phyloP scores from a whole-genome alignment of 2,888 invertebrate species.

The Pachydiplax longipennis region DNA sequence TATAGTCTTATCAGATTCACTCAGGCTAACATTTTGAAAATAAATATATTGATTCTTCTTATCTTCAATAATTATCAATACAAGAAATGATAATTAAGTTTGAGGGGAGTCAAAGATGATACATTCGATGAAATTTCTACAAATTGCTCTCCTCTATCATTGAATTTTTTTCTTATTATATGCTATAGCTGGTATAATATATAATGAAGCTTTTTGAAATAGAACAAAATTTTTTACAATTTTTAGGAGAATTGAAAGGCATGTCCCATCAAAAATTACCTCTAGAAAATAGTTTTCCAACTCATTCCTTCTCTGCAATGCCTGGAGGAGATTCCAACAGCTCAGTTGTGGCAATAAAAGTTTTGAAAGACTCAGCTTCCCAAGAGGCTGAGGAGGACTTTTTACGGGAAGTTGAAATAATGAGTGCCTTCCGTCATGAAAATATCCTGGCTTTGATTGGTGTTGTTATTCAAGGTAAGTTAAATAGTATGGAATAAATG shows the following conservation, averaged over 20 bases:
- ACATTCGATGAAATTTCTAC: no score
- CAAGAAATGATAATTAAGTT: no score
- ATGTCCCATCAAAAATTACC: background rate
- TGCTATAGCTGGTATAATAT: no score
- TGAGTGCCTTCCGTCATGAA: slow-evolving; percentile 80
- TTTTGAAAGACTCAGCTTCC: slow-evolving; percentile 78
- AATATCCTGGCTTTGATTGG: slow-evolving; percentile 83
- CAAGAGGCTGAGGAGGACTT: slow-evolving; percentile 81
- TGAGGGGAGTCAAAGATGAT: no score
- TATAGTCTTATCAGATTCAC: no score
- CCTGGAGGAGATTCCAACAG: slow-evolving; percentile 57
- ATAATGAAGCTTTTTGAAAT: no score
- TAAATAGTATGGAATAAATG: background rate
- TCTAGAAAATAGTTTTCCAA: background rate
- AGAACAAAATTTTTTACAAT: background rate
- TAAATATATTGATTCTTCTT: no score
- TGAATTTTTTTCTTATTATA: no score
- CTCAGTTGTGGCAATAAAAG: slow-evolving; percentile 78
- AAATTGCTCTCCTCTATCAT: no score
- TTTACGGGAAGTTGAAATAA: slow-evolving; percentile 82
- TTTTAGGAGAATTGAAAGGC: slow-evolving; percentile 13
- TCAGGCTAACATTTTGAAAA: no score
- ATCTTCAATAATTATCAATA: no score
- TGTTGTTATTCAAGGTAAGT: slow-evolving; percentile 75
- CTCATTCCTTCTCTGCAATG: background rate